Percentiles rank a stretch among this genome's conserved stretches.
These are phyloP conservation scores for Nothocercus julius DNA, from an alignment of 2,113 vertebrate species.

Conservation along the genomic window DNA sequence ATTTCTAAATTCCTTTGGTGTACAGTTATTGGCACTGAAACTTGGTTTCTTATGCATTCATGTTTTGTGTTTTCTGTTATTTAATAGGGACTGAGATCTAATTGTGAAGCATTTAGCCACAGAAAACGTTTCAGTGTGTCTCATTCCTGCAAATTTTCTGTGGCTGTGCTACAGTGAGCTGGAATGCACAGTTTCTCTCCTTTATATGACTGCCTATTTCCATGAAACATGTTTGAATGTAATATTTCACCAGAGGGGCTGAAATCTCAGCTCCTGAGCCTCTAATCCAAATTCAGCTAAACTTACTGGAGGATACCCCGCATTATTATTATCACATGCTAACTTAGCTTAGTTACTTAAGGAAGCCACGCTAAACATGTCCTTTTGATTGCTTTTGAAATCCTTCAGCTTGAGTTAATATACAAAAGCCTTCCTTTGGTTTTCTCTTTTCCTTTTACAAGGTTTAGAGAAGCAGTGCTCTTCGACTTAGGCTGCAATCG, in stretches of 20 bases:
- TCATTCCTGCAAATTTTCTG: background rate
- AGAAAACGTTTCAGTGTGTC: background rate
- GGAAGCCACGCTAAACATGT: background rate
- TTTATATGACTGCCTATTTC: background rate
- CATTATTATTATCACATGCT: accelerated
- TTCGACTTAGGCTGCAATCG: background rate
- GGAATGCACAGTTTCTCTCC: background rate
- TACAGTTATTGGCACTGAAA: background rate
- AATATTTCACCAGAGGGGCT: background rate
- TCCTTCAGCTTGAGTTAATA: background rate
- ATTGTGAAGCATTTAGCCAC: too few relatives aligned
- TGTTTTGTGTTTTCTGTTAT: background rate
- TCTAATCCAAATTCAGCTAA: accelerated
- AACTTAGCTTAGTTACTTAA: accelerated
- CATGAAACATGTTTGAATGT: background rate
- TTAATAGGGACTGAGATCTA: background rate
- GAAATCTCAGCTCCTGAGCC: background rate
- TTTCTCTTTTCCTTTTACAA: background rate
- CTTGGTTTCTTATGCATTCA: background rate
- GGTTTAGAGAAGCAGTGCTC: background rate
- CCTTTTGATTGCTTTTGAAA: background rate
- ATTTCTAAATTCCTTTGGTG: background rate
- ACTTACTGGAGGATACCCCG: background rate
- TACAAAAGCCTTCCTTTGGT: background rate
- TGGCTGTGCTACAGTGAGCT: background rate